Evolutionary conservation across 2,888 invertebrate genomes (phyloP), one percentile per base, ranked within the genome.

Genomic region (Leucania comma): DNA sequence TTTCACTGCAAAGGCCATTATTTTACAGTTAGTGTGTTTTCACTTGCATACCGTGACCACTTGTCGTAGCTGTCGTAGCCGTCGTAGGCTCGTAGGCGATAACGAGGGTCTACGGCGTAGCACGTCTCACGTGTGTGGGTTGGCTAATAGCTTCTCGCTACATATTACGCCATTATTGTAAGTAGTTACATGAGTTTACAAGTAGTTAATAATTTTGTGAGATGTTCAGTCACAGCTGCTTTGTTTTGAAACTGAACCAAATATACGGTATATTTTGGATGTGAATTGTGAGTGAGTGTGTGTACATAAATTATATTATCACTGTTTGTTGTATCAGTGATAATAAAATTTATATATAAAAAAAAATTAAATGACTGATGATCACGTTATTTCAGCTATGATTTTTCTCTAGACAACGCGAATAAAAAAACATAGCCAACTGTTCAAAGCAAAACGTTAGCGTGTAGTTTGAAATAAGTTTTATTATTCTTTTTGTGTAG

Each of bases 91-190:
- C 77, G 74, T 74, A 50, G 51, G 26, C 56, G 48, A 20, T 62
- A 51, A 61, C 54, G 56, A 72, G 60, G 48, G 71, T 57, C 78
- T 83, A 67, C 81, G 68, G 53, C 77, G 69, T 80, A 73, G 81
- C 78, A 57, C 59, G 56, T 54, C 61, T 68, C 53, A 82, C 14
- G 46, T 69, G 67, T 71, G 67, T 48, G 61, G 59, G 72, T 24
- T 59, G 63, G 65, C 46, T 56, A 60, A 75, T 63, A 63, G 42
- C 59, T 64, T 29, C 79, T 60, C 48, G 63, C 63, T 68, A 73
- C 24, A 57, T 46, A 32, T 46, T 42, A 68, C 50, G 20, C 51
- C 59, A 48, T 46, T 35, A 59, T 35, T 42, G n/a, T 60, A 68
- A 77, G 63, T 74, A 68, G 35, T 50, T 76, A 54, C 26, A 35